Evolutionary conservation across 1,140 invertebrate genomes (phyloP).

Genomic region (Cyrtorhinus lividipennis): DNA sequence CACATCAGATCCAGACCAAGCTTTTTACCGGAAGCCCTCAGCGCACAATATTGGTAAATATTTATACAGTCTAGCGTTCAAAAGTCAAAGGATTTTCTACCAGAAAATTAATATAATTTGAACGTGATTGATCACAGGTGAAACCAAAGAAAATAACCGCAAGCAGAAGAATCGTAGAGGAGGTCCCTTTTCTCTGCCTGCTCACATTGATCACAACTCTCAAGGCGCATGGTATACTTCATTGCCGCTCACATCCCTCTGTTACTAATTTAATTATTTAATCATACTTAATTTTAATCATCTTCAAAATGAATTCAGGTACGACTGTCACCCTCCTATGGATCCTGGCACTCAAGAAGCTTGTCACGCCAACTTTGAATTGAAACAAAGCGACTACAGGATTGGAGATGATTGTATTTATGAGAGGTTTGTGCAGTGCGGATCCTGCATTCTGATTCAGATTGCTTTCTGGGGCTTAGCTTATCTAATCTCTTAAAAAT

Average conservation of each 20-base stretch:
- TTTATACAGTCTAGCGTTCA: too few relatives aligned
- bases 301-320: too few relatives aligned
- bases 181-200: slow-evolving; percentile 11
- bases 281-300: too few relatives aligned
- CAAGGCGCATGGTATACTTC: slow-evolving; percentile 23
- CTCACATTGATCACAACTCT: slow-evolving; percentile 18
- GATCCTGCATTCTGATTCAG: too few relatives aligned
- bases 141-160: slow-evolving; percentile 11
- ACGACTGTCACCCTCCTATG: slow-evolving; percentile 26
- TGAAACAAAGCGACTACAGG: slow-evolving; percentile 46
- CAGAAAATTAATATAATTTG: too few relatives aligned
- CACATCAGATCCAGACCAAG: slow-evolving; percentile 20
- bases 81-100: too few relatives aligned
- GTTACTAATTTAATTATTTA: too few relatives aligned
- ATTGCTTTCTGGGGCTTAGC: too few relatives aligned
- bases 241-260: too few relatives aligned
- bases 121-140: too few relatives aligned
- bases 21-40: slow-evolving; percentile 20
- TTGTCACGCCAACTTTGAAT: slow-evolving; percentile 34
- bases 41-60: not conserved
- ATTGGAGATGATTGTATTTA: slow-evolving; percentile 56
- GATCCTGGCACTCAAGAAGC: slow-evolving; percentile 32
- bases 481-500: too few relatives aligned
- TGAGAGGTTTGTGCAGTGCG: slow-evolving; percentile 44
- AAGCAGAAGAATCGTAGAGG: slow-evolving; percentile 13